These are phyloP conservation scores for Malaclemys terrapin DNA, from an alignment of 2,113 vertebrate species.

Conservation along the genomic window DNA sequence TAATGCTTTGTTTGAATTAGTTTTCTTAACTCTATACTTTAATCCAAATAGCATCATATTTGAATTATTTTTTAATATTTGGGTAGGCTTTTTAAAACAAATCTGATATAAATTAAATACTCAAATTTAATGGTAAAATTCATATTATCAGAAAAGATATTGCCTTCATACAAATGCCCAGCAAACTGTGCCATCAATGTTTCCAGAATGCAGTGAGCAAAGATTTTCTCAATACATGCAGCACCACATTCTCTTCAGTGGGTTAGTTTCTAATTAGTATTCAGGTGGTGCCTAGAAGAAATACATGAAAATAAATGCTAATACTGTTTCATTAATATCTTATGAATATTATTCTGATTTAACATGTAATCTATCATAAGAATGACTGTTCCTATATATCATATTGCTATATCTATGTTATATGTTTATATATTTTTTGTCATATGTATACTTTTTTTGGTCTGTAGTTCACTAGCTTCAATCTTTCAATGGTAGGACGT, in stretches of 20 bases:
- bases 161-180: background rate
- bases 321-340: conserved; percentile 22
- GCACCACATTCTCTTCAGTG: conserved; percentile 19
- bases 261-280: conserved; percentile 46
- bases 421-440: background rate
- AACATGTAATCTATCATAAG: background rate
- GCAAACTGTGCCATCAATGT: conserved; percentile 45
- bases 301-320: conserved; percentile 38
- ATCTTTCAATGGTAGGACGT: conserved; percentile 10
- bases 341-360: background rate
- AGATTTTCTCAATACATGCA: conserved; percentile 63
- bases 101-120: background rate
- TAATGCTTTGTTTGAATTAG: background rate
- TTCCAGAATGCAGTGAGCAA: conserved; percentile 25
- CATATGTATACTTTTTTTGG: background rate
- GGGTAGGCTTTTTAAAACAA: background rate
- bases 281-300: conserved; percentile 38
- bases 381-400: background rate
- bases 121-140: background rate
- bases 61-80: background rate
- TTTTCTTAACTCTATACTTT: background rate
- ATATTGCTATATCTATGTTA: background rate
- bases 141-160: background rate
- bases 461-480: conserved; percentile 15
- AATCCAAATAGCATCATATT: background rate